Conservation (phyloP, 2,797 vertebrate species). For the Channallabes apus region DNA sequence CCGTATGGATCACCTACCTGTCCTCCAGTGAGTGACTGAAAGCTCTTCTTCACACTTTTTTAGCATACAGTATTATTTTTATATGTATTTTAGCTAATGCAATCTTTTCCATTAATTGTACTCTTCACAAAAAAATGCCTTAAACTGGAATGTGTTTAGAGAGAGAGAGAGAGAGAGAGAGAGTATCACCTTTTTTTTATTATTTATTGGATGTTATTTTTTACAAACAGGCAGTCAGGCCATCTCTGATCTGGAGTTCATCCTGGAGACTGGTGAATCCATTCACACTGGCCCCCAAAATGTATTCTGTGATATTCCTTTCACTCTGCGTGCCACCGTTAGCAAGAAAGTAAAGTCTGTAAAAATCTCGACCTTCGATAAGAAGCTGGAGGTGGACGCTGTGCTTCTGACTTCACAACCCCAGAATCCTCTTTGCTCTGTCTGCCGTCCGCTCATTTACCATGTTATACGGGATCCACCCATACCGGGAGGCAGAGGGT, state of each 20-base stretch:
- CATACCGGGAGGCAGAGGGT: conserved; percentile 63
- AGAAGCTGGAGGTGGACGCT: conserved; percentile 92
- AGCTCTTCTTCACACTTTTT: not conserved
- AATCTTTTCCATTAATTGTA: not conserved
- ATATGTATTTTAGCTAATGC: not conserved
- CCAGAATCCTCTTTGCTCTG: conserved; percentile 77
- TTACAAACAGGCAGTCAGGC: conserved; percentile 71
- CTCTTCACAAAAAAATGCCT: not conserved
- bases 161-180: too few relatives aligned
- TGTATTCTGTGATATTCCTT: conserved; percentile 87
- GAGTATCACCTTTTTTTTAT: not conserved
- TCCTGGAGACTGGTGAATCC: conserved; percentile 78
- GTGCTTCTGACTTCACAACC: conserved; percentile 84
- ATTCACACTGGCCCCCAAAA: conserved; percentile 84
- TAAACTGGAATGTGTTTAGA: not conserved
- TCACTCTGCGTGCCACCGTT: conserved; percentile 82
- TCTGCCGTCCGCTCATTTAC: conserved; percentile 82
- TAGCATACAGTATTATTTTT: too few relatives aligned
- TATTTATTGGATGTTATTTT: not conserved
- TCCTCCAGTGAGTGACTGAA: conserved; percentile 70
- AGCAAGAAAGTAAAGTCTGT: conserved; percentile 75
- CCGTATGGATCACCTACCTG: conserved; percentile 92
- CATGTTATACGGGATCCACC: conserved; percentile 80
- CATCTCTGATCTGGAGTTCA: conserved; percentile 82
- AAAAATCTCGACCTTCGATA: conserved; percentile 90